Evolutionary conservation across 2,888 invertebrate genomes (phyloP), one percentile per base, ranked within the genome.

Genomic region (Isoperla grammatica): DNA sequence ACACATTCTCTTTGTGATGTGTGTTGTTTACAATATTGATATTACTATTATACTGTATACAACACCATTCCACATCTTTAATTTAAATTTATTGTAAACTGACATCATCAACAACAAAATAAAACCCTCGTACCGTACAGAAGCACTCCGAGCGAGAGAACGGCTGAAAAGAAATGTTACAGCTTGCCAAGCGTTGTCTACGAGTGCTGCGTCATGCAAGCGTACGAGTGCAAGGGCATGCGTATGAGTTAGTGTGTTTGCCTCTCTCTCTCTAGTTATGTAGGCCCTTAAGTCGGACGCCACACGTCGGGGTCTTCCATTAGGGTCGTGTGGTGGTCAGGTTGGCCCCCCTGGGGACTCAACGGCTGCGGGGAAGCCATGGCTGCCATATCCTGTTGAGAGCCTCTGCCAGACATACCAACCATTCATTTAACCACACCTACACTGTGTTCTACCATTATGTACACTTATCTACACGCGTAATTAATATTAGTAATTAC

Each of bases 291-390:
- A 84, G 90, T 90, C 72, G 91, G 90, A 78, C 91, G 89, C 91
- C 91, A 92, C 72, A 91, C 90, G 79, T 91, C 91, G 64, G 91
- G 91, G 79, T 92, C 91, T 80, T 91, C 91, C 90, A 92, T 91
- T 69, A 91, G 83, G 64, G 91, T 90, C 72, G 87, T 86, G 78
- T 82, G 86, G 70, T 85, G 86, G 73, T 82, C 81, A 22, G 60
- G 53, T 19, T 37, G 53, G 17, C 53, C 53, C 15, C 53, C 66
- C 39, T 61, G 63, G 69, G 82, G 78, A 57, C 79, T 79, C 58
- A 77, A 76, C 63, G 77, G 83, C 68, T 84, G 76, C 61, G 84
- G 83, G 65, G 85, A 82, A 69, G 85, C 85, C 80, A 88, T 88
- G 69, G 88, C 90, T 65, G 88, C 88, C 87, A 89, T 88, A 76